phyloP scores from a whole-genome alignment of 2,113 vertebrate genomes.

The Psilopsiagon aurifrons region DNA sequence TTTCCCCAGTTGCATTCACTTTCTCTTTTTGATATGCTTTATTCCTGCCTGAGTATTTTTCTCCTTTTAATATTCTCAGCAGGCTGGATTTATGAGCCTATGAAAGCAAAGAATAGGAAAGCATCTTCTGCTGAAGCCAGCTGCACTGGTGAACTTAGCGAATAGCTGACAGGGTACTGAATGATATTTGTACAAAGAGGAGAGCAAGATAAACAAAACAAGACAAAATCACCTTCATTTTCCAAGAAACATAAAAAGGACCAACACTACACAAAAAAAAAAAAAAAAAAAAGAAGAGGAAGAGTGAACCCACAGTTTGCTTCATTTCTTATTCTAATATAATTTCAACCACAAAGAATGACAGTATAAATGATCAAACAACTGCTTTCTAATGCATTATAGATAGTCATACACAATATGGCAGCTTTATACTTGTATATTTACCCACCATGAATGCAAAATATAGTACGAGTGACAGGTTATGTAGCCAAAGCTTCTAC shows the following conservation, averaged over 20 bases:
- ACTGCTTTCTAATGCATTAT: conserved; percentile 61
- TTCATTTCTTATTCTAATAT: conserved; percentile 51
- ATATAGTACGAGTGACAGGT: conserved; percentile 70
- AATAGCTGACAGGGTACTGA: conserved; percentile 25
- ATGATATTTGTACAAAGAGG: not conserved
- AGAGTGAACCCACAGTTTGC: conserved; percentile 7
- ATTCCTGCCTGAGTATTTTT: conserved; percentile 44
- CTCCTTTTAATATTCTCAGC: conserved; percentile 53
- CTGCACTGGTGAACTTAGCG: conserved; percentile 21
- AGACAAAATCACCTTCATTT: conserved; percentile 15
- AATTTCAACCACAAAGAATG: conserved; percentile 44
- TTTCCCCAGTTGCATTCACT: conserved; percentile 42
- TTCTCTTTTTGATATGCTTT: conserved; percentile 49
- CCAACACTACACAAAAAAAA: not conserved
- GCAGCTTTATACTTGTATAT: conserved; percentile 66
- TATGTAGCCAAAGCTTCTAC: conserved; percentile 65
- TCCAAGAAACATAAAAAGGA: not conserved
- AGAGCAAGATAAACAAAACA: not conserved
- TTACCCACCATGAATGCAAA: conserved; percentile 65
- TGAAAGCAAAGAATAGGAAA: conserved; percentile 53
- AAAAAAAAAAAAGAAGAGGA: not conserved
- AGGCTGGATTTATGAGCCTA: conserved; percentile 52
- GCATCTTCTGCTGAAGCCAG: conserved; percentile 38
- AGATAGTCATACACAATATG: conserved; percentile 62
- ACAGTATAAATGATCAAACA: conserved; percentile 67